Percentiles rank a stretch among this genome's conserved stretches.
These are phyloP conservation scores for Craseonycteris thonglongyai DNA, from an alignment of 2,113 vertebrate genomes.

Conservation along the genomic window DNA sequence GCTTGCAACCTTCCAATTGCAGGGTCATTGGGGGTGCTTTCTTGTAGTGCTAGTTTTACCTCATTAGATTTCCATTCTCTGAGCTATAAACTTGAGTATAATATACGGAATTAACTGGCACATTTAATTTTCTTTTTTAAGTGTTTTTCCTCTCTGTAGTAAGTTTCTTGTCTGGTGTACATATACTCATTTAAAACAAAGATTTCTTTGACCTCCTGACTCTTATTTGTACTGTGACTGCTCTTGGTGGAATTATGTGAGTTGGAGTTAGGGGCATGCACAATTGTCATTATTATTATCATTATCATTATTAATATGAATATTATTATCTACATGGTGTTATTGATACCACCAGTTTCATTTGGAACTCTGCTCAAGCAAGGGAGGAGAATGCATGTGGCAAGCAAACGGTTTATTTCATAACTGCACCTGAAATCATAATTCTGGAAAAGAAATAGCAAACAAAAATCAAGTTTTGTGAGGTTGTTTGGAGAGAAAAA, in stretches of 20 bases:
- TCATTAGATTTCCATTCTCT: conserved; percentile 21
- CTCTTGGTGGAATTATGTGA: background rate
- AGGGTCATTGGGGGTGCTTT: conserved; percentile 9
- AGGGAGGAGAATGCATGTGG: background rate
- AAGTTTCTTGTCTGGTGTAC: conserved; percentile 16
- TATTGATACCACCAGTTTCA: background rate
- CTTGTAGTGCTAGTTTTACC: conserved; percentile 25
- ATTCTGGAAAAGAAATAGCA: conserved; percentile 37
- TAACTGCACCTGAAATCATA: conserved; percentile 13
- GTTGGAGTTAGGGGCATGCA: background rate
- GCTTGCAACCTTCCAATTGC: background rate
- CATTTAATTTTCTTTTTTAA: conserved; percentile 36
- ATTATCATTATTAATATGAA: background rate
- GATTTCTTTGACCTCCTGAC: background rate
- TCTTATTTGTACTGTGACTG: background rate
- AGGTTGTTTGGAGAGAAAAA: background rate
- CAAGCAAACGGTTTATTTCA: conserved; percentile 26
- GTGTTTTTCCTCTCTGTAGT: background rate
- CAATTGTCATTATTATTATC: background rate
- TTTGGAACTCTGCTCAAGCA: background rate
- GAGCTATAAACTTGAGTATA: conserved; percentile 2
- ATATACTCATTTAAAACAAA: background rate
- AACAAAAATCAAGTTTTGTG: conserved; percentile 42
- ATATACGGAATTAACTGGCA: conserved; percentile 23
- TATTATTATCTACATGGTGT: background rate